phyloP scores from a whole-genome alignment of 2,797 vertebrate species.

The Gymnothorax javanicus region DNA sequence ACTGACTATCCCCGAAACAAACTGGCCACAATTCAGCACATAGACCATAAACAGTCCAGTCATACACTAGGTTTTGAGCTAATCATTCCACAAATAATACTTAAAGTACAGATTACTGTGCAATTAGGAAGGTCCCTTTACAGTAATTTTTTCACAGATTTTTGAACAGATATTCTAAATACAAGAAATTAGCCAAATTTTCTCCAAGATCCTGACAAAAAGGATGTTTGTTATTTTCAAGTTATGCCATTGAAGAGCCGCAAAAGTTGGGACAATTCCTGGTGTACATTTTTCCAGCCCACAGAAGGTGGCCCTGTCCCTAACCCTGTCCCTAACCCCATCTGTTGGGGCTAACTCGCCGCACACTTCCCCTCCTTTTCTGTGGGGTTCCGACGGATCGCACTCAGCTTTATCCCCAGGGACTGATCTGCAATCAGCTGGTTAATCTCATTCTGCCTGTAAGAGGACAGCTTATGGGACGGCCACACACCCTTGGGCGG shows the following conservation, averaged over 20 bases:
- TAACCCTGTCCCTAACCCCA: not conserved
- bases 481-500: conserved; percentile 77
- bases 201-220: conserved; percentile 24
- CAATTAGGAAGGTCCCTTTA: not conserved
- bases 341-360: conserved; percentile 62
- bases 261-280: not conserved
- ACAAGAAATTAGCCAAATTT: not conserved
- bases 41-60: no score
- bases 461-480: conserved; percentile 78
- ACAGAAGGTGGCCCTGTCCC: not conserved
- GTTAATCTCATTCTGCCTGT: conserved; percentile 91
- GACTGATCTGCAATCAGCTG: conserved; percentile 83
- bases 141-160: not conserved
- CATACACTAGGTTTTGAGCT: no score
- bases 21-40: no score
- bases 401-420: conserved; percentile 69
- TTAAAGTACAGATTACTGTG: not conserved
- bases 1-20: no score
- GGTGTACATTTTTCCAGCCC: not conserved
- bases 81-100: not conserved
- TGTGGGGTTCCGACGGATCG: conserved; percentile 65
- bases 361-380: conserved; percentile 72
- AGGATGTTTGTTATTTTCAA: conserved; percentile 37
- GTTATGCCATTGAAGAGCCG: not conserved
- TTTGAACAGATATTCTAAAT: not conserved